Conservation (phyloP, 53 echinoderm and acorn worm species). For the Hippasteria phrygiana region DNA sequence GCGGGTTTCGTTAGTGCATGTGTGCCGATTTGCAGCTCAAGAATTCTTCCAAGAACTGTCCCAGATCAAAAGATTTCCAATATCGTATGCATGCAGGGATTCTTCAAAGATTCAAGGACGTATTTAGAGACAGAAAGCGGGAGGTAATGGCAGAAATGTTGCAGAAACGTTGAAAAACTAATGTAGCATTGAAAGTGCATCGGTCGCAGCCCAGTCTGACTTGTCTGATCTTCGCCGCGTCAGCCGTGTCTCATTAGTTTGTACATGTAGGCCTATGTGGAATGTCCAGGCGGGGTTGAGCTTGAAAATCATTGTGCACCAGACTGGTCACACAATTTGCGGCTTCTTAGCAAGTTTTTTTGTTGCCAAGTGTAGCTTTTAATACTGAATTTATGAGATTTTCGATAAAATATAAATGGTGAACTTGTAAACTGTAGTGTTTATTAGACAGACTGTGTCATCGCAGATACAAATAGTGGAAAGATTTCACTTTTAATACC, state of each 20-base stretch:
- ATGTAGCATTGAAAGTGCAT: background rate
- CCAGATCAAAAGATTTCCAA: background rate
- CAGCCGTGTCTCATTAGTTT: too few relatives aligned
- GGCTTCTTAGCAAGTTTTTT: too few relatives aligned
- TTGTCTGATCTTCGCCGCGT: background rate
- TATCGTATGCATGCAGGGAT: background rate
- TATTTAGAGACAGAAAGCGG: background rate
- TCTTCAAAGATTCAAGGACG: background rate
- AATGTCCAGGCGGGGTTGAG: background rate
- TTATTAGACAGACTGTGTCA: too few relatives aligned
- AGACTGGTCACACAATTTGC: too few relatives aligned
- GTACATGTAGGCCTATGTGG: background rate
- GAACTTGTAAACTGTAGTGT: too few relatives aligned
- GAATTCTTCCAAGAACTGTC: background rate
- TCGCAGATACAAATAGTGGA: too few relatives aligned
- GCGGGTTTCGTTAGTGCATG: background rate
- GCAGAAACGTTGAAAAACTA: background rate
- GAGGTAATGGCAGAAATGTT: conserved; percentile 16
- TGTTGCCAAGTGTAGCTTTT: too few relatives aligned
- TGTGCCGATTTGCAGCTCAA: background rate
- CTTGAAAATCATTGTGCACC: background rate
- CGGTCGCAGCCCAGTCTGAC: background rate
- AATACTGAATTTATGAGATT: too few relatives aligned
- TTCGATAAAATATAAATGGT: too few relatives aligned
- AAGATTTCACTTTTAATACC: too few relatives aligned